phyloP scores from a whole-genome alignment of 2,797 vertebrate genomes.

The Schizopygopsis malacanthus region DNA sequence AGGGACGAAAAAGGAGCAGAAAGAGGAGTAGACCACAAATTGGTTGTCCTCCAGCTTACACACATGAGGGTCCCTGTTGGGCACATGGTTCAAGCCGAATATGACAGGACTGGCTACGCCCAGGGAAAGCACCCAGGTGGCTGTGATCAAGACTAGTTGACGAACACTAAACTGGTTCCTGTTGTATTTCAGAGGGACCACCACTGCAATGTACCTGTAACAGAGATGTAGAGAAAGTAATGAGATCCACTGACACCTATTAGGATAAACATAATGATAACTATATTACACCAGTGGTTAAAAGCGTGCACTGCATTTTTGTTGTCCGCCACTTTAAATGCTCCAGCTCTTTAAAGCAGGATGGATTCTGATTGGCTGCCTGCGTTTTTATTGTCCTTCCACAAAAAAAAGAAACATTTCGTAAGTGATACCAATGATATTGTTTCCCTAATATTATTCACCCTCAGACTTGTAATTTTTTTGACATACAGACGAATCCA shows the following conservation, averaged over 20 bases:
- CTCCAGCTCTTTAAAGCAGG: not conserved
- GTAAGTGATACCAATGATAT: not conserved
- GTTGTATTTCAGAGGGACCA: constrained; percentile 80
- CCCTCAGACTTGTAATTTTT: not conserved
- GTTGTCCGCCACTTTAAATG: not conserved
- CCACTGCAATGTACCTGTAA: constrained; percentile 78
- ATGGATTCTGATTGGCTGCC: not conserved
- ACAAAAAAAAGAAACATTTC: no score
- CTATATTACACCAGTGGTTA: not conserved
- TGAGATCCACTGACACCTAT: not conserved
- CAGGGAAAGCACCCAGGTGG: constrained; percentile 79
- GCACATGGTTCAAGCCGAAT: constrained; percentile 78
- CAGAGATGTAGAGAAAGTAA: not conserved
- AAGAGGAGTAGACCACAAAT: constrained; percentile 80
- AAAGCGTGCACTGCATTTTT: not conserved
- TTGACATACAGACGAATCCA: no score
- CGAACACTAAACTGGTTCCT: constrained; percentile 80
- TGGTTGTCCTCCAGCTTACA: constrained; percentile 78
- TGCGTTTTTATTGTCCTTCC: not conserved
- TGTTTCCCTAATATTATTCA: not conserved
- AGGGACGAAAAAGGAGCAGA: constrained; percentile 82
- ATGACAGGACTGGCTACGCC: constrained; percentile 79
- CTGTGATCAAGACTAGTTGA: constrained; percentile 76
- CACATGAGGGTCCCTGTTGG: constrained; percentile 68
- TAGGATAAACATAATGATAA: not conserved